Percentiles rank a stretch among this genome's conserved stretches.
These are phyloP conservation scores for Triplophysa tibetana DNA, from an alignment of 2,113 vertebrate species.

Conservation along the genomic window DNA sequence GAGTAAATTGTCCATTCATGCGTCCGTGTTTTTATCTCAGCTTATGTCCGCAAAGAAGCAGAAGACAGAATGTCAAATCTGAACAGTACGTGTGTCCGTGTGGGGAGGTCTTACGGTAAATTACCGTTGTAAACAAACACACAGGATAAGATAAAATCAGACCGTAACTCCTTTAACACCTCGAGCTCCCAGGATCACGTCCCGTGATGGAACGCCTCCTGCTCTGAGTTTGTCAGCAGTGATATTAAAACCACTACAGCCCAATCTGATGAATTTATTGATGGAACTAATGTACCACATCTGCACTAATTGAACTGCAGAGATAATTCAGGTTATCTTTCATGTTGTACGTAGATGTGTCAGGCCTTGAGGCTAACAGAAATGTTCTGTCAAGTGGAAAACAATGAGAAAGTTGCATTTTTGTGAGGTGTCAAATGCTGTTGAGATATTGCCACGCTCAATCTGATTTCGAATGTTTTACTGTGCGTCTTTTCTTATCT, in stretches of 20 bases:
- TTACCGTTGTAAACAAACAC: slow-evolving; percentile 27
- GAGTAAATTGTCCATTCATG: slow-evolving; percentile 44
- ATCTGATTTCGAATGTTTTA: slow-evolving; percentile 9
- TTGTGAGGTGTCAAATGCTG: slow-evolving; percentile 35
- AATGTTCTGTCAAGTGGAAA: slow-evolving; percentile 33
- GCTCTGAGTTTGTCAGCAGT: slow-evolving; percentile 29
- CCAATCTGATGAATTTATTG: slow-evolving; percentile 48
- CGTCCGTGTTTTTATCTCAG: slow-evolving; percentile 27
- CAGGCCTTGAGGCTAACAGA: slow-evolving; percentile 31
- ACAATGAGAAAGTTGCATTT: slow-evolving; percentile 36
- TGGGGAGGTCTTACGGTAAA: not conserved
- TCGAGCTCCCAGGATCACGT: slow-evolving; percentile 1
- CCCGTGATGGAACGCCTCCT: slow-evolving; percentile 38
- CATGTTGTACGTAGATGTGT: slow-evolving; percentile 18
- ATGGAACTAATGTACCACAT: slow-evolving; percentile 58
- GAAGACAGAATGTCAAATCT: slow-evolving; percentile 6
- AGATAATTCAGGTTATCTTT: slow-evolving; percentile 46
- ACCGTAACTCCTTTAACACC: slow-evolving; percentile 16
- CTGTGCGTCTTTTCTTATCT: slow-evolving; percentile 23
- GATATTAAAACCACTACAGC: slow-evolving; percentile 38
- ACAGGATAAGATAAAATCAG: slow-evolving; percentile 42
- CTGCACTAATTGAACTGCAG: slow-evolving; percentile 49
- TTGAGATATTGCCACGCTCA: slow-evolving; percentile 21
- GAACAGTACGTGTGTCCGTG: not conserved
- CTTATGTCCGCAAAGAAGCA: slow-evolving; percentile 31